Conservation (phyloP, 1,140 invertebrate genomes). For the Hyposmocoma kahamanoa region DNA sequence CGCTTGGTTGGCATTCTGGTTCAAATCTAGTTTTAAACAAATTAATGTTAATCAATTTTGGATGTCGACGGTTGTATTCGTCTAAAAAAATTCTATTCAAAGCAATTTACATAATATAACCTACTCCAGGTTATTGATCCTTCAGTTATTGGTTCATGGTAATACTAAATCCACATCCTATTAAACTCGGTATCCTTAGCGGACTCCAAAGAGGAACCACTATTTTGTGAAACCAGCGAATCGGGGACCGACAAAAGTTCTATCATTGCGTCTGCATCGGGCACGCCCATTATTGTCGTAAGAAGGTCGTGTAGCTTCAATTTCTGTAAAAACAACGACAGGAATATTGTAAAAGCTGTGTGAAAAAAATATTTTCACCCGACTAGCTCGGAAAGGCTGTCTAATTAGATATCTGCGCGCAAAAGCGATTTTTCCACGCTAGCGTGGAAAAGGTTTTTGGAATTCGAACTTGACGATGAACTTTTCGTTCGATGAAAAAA, state of each 20-base stretch:
- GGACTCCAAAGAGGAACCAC: too few species aligned
- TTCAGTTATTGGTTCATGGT: too few species aligned
- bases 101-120: too few species aligned
- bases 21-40: too few species aligned
- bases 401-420: not conserved
- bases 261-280: slow-evolving; percentile 34
- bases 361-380: not conserved
- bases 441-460: not conserved
- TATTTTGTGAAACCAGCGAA: too few species aligned
- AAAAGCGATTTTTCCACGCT: not conserved
- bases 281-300: slow-evolving; percentile 42
- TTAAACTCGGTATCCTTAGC: too few species aligned
- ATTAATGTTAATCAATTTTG: too few species aligned
- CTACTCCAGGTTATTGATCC: too few species aligned
- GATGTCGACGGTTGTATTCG: too few species aligned
- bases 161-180: too few species aligned
- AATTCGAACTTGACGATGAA: not conserved
- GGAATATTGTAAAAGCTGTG: not conserved
- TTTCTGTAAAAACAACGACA: slow-evolving; percentile 28
- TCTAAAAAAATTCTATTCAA: too few species aligned
- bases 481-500: not conserved
- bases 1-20: too few species aligned
- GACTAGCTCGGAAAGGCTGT: not conserved
- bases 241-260: slow-evolving; percentile 33
- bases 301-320: slow-evolving; percentile 40